Base-by-base conservation (phyloP, 1,140 invertebrate species). In the Gryon sp. region DNA sequence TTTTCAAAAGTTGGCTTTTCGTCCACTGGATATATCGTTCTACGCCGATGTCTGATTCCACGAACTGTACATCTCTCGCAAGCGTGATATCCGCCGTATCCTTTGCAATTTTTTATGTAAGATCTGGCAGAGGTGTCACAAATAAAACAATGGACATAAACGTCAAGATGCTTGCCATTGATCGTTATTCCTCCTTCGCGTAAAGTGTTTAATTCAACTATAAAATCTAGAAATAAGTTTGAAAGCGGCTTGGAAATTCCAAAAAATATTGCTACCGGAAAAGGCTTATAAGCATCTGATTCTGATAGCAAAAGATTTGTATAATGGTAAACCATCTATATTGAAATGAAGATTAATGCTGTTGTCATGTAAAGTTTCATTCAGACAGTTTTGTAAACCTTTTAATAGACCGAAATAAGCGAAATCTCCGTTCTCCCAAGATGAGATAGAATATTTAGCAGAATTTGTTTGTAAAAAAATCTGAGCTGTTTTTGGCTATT, bases 381-480 rank as follows among this genome's bases (percentile, higher is more conserved):
- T 12, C 2, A 59, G 15, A 11, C 22, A 32, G 7, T 14, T 32
- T 32, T 43, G 43, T 14, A 59, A 45, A 32, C 26, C 22, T 14
- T 41, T 43, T 59, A 7, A 6, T 4, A 59, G 14, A 9, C 55
- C 55, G 19, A 59, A 59, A 32, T 59, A 59, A n/a, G 40, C 40
- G 8, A 59, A 59, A 43, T 59, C n/a, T 15, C 38, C 38, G n/a
- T 43, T 11, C 20, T 45, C 16, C 26, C 18, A 16, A 12, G 18
- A 16, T 28, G n/a, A 3, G 4, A 59, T 59, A 32, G 4, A 20
- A 19, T 14, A 59, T 28, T 16, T 16, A 11, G 36, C 26, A 14
- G 22, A 18, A 20, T 41, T 43, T 16, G 55, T 43, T n/a, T 32
- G 22, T 19, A 59, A 45, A 45, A 90, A 89, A 78, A 85, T 84